Evolutionary conservation across 2,888 invertebrate genomes (phyloP).

Genomic region (Phrixothrix hirtus): DNA sequence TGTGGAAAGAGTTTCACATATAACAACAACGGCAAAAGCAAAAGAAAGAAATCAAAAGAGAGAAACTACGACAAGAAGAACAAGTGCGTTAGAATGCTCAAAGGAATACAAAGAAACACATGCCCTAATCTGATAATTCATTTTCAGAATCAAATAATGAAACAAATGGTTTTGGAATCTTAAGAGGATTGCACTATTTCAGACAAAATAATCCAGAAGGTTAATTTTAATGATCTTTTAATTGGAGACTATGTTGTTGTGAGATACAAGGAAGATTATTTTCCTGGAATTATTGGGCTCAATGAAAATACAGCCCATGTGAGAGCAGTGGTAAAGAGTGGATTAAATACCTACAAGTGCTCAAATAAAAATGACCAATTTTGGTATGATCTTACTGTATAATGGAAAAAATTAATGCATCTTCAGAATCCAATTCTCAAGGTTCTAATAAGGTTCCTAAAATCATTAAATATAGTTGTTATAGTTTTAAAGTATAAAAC

Average conservation of each 20-base stretch:
- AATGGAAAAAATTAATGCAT: neutral
- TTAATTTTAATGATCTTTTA: neutral
- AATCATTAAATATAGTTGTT: neutral
- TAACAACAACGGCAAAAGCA: neutral
- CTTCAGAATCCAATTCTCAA: neutral
- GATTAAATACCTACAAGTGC: too few relatives aligned
- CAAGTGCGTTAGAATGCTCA: too few relatives aligned
- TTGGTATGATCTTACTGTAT: neutral
- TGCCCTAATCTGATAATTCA: too few relatives aligned
- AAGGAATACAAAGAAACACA: neutral
- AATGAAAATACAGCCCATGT: neutral
- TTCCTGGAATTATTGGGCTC: neutral
- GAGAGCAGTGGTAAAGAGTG: too few relatives aligned
- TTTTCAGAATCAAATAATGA: too few relatives aligned
- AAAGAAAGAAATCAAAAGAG: too few relatives aligned
- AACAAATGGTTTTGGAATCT: too few relatives aligned
- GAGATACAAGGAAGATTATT: neutral
- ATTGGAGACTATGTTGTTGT: slow-evolving; percentile 4
- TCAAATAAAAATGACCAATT: neutral
- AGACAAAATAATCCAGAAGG: neutral
- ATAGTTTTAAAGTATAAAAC: too few relatives aligned
- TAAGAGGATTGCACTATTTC: neutral
- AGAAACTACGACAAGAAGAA: too few relatives aligned
- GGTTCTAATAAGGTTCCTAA: neutral
- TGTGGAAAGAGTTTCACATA: neutral